Evolutionary conservation across 30 jellyfish, hydroid and myxozoan species (phyloP).

Genomic region (Chrysaora quinquecirrha): DNA sequence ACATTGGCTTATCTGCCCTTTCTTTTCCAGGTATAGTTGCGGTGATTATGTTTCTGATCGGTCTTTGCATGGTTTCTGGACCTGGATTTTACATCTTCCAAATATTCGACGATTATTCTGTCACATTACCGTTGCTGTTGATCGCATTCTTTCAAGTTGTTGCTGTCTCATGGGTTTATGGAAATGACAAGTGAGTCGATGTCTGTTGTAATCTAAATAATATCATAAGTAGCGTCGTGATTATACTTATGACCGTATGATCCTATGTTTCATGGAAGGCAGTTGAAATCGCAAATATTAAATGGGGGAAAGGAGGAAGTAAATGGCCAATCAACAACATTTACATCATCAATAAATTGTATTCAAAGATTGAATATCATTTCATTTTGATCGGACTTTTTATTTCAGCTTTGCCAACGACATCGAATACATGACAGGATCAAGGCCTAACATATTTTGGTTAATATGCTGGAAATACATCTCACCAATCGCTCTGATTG

Average conservation of each 20-base stretch:
- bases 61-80: constrained; percentile 91
- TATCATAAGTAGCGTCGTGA: too few relatives aligned
- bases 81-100: constrained; percentile 94
- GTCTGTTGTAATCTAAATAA: too few relatives aligned
- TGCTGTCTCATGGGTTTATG: constrained; percentile 97
- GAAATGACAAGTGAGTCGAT: constrained; percentile 89
- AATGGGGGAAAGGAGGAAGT: too few relatives aligned
- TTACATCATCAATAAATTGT: too few relatives aligned
- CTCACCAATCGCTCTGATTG: constrained; percentile 87
- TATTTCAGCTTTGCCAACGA: constrained; percentile 93
- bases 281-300: too few relatives aligned
- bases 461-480: constrained; percentile 93
- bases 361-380: too few relatives aligned
- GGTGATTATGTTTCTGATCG: constrained; percentile 76
- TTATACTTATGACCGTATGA: too few relatives aligned
- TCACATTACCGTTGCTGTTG: constrained; percentile 84
- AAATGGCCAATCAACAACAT: too few relatives aligned
- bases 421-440: constrained; percentile 97
- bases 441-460: constrained; percentile 93
- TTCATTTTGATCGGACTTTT: too few relatives aligned
- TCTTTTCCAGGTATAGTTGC: constrained; percentile 64
- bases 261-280: too few relatives aligned
- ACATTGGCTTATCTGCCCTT: too few relatives aligned
- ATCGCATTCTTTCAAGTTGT: constrained; percentile 93
- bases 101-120: constrained; percentile 91